Evolutionary conservation across 1,140 invertebrate genomes (phyloP).

Genomic region (Dreissena rostriformis): DNA sequence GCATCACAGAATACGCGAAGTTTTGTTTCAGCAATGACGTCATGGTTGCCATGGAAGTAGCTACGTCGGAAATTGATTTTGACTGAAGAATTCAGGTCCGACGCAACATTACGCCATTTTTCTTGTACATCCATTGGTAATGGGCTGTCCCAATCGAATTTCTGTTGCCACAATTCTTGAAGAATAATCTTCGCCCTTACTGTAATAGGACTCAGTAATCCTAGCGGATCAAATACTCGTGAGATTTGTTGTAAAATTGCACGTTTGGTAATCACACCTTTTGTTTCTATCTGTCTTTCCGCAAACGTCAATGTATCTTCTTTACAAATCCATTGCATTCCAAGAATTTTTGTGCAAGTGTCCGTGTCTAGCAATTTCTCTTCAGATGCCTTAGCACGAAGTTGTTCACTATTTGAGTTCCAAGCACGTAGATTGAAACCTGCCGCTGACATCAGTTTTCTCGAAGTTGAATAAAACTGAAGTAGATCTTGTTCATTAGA

Average conservation of each 20-base stretch:
- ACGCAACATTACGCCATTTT: neutral
- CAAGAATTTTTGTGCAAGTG: neutral
- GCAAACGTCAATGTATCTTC: conserved; percentile 11
- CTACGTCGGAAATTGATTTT: neutral
- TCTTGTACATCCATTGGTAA: neutral
- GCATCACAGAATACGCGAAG: neutral
- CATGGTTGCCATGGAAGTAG: neutral
- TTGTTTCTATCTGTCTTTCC: neutral
- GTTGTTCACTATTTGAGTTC: conserved; percentile 1
- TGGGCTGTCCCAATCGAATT: neutral
- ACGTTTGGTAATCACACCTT: conserved; percentile 3
- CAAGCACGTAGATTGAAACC: conserved; percentile 20
- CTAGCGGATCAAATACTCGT: neutral
- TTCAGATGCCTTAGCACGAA: neutral
- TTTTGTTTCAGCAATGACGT: neutral
- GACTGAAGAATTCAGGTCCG: neutral
- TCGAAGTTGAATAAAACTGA: neutral
- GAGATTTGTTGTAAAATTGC: neutral
- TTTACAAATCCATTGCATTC: neutral
- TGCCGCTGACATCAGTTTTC: neutral
- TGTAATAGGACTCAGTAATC: neutral
- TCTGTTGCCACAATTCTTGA: neutral
- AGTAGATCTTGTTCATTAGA: neutral
- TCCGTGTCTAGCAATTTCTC: conserved; percentile 1
- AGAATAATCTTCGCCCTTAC: neutral